A percentile compares a stretch with the other conserved stretches of the same genome.
These are phyloP conservation scores for Phoenicopterus ruber DNA, from an alignment of 2,113 vertebrate species.

Conservation along the genomic window DNA sequence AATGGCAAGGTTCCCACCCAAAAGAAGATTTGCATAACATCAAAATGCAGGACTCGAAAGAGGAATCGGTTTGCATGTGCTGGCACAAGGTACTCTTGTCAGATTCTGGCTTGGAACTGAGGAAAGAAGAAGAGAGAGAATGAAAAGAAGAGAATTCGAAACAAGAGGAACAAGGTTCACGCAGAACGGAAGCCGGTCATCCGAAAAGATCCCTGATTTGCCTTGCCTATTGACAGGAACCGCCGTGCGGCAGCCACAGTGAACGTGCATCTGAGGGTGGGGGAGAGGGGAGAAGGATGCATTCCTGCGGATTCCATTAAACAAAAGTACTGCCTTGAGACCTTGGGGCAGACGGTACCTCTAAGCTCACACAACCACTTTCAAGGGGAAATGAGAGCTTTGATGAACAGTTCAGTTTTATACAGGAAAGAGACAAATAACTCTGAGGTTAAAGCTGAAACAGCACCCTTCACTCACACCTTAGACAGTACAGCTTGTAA, in stretches of 20 bases:
- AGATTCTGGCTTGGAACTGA: neutral
- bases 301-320: neutral
- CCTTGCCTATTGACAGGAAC: neutral
- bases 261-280: neutral
- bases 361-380: neutral
- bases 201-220: neutral
- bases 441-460: neutral
- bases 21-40: neutral
- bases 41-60: neutral
- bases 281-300: neutral
- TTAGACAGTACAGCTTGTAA: neutral
- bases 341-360: rapidly evolving
- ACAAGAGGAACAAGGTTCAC: neutral
- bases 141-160: neutral
- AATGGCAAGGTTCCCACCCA: neutral
- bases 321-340: neutral
- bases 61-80: neutral
- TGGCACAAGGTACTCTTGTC: neutral
- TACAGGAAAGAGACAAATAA: neutral
- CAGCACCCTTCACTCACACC: neutral
- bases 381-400: neutral
- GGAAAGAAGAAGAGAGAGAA: neutral
- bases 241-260: neutral
- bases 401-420: neutral
- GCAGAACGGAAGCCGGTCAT: neutral